Conservation (phyloP, 2,888 invertebrate genomes). For the Lomographa bimaculata region DNA sequence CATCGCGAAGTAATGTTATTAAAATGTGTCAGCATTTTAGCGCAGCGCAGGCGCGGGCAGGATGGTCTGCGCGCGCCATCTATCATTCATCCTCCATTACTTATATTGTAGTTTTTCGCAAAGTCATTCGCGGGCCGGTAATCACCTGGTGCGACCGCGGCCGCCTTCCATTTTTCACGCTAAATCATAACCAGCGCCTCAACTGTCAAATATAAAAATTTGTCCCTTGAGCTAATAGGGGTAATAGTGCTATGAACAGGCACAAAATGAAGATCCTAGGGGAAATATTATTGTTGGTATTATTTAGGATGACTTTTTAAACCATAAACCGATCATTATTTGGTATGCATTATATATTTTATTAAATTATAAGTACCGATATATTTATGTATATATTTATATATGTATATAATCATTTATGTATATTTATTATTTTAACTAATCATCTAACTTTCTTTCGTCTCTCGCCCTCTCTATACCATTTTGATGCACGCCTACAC, state of each 20-base stretch:
- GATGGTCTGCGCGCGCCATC: constrained; percentile 65
- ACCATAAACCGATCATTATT: too few relatives aligned
- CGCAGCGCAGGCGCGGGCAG: constrained; percentile 48
- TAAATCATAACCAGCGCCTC: constrained; percentile 78
- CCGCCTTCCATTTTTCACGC: constrained; percentile 79
- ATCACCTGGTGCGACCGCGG: constrained; percentile 81
- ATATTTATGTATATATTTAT: too few relatives aligned
- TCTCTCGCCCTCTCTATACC: too few relatives aligned
- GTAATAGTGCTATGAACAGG: constrained; percentile 75
- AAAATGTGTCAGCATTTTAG: constrained; percentile 83
- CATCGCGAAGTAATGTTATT: constrained; percentile 80
- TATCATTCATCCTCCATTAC: constrained; percentile 84
- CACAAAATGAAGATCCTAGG: constrained; percentile 55
- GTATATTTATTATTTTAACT: too few relatives aligned
- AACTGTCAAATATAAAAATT: constrained; percentile 81
- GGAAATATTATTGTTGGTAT: constrained; percentile 33
- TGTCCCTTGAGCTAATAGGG: constrained; percentile 79
- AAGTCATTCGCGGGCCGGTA: constrained; percentile 82
- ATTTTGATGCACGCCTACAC: too few relatives aligned
- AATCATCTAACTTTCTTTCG: too few relatives aligned
- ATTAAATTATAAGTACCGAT: too few relatives aligned
- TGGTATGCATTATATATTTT: too few relatives aligned
- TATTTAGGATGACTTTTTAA: too few relatives aligned
- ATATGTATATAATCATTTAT: too few relatives aligned
- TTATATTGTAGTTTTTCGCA: constrained; percentile 83